Evolutionary conservation across 2,888 invertebrate genomes (phyloP).

Genomic region (Trachelus tabidus): DNA sequence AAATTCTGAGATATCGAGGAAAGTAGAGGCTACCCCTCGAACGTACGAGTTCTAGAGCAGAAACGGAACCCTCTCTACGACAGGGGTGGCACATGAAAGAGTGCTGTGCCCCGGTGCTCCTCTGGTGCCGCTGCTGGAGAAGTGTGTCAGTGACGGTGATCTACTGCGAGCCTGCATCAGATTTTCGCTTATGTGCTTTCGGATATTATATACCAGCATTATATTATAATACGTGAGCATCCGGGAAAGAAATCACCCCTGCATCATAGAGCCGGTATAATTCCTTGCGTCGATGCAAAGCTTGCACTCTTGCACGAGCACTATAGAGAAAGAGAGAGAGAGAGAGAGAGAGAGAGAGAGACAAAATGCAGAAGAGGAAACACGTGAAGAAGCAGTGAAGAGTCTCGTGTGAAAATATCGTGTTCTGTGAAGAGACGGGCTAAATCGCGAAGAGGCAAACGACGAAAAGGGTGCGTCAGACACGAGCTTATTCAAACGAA

Average conservation of each 20-base stretch:
- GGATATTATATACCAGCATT: background rate
- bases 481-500: slow-evolving; percentile 59
- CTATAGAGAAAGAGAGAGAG: background rate
- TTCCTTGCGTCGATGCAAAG: background rate
- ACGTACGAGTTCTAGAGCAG: background rate
- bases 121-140: slow-evolving; percentile 13
- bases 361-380: slow-evolving; percentile 14
- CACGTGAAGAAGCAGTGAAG: background rate
- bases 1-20: slow-evolving; percentile 33
- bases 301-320: background rate
- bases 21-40: background rate
- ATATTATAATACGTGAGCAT: background rate
- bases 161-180: slow-evolving; percentile 34
- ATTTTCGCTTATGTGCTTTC: slow-evolving; percentile 15
- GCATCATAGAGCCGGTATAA: background rate
- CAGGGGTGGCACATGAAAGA: background rate
- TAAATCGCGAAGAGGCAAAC: slow-evolving; percentile 17
- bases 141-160: slow-evolving; percentile 38
- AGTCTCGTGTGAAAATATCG: background rate
- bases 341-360: slow-evolving; percentile 7
- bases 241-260: background rate
- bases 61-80: background rate
- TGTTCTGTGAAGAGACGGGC: background rate
- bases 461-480: slow-evolving; percentile 32
- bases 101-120: background rate